Evolutionary conservation across 1,140 invertebrate species (phyloP), one percentile per base, ranked within the genome.

Genomic region (Palaemon carinicauda): DNA sequence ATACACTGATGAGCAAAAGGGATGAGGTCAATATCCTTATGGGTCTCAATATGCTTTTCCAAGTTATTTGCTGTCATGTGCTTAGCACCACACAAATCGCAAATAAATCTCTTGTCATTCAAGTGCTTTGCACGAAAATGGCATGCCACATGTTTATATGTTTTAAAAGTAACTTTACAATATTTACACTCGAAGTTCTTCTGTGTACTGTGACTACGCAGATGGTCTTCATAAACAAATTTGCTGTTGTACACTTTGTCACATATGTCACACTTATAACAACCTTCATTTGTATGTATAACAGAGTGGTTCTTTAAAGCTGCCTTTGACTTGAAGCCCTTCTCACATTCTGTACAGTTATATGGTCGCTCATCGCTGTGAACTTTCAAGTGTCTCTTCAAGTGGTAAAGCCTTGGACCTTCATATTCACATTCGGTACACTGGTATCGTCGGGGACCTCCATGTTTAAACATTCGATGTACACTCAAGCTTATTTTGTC

Each of bases 351-450:
- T 19, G 50, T 21, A 53, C 84, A 86, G 14, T 80, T 27, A 56
- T 33, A 80, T 5, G 15, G 51, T 41, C 65, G 77, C 41, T 86
- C 84, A 9, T 53, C 65, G 0, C 77, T 80, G 84, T 86, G 84
- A 24, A 86, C 84, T 31, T 73, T 71, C 65, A 80, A 73, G 77
- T 86, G 84, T 41, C 84, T 50, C 65, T 86, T 86, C 12, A 86
- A 52, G 77, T 86, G 78, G 78, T 86, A 86, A 10, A 86, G 77
- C 27, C 84, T 86, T 10, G 84, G 84, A 10, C 65, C 84, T 31
- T 86, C 84, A 41, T 86, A 86, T n/a, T 86, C 77, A 50, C 84
- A 86, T 24, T 80, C 33, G 24, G 80, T 69, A 74, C 84, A 86
- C n/a, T 80, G 84, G 51, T 86, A 80, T 10, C 75, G 50, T 15